Base-by-base conservation (phyloP, 2,888 invertebrate genomes). In the Tenthredo notha region DNA sequence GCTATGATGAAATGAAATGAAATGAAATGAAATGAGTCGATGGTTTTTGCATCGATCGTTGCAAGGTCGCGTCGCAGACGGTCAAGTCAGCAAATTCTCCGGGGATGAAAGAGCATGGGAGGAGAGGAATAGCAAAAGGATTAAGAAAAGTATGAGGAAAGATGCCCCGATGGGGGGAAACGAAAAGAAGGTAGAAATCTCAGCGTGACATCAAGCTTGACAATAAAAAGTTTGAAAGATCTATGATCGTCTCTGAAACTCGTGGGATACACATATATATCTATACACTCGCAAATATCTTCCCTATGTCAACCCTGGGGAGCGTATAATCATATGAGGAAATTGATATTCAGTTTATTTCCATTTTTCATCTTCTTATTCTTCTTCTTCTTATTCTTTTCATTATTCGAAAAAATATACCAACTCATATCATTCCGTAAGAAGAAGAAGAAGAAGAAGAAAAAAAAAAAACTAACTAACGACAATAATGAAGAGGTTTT, bases 31-130 rank as follows among this genome's bases (percentile, higher is more conserved):
- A 86, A 87, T 77, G 84, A 84, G 86, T 85, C 85, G 87, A 88
- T 85, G 77, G 86, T 89, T 90, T 90, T 90, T 90, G 90, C 86
- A 86, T 83, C 87, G 84, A 88, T 87, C 86, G 87, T 54, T 54
- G 86, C 90, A 89, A 90, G 89, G 88, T 87, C 88, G 87, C 86
- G 87, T 86, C 87, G 88, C 85, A 88, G 89, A 88, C 89, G 86
- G 88, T 88, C 87, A 86, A 87, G 77, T 50, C 29, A 47, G 54
- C 65, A 25, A 65, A 65, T 61, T 37, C 43, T 21, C 80, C 80
- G 61, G 40, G 40, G 58, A 78, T 33, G 33, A 58, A 78, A 43
- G 80, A 80, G 33, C 6, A 15, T 12, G 29, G 67, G 33, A 33
- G 29, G 1, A 33, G 67, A 61, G 21, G 61, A 25, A 61, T 61